Evolutionary conservation across 2,888 invertebrate genomes (phyloP).

Genomic region (Formica aserva): DNA sequence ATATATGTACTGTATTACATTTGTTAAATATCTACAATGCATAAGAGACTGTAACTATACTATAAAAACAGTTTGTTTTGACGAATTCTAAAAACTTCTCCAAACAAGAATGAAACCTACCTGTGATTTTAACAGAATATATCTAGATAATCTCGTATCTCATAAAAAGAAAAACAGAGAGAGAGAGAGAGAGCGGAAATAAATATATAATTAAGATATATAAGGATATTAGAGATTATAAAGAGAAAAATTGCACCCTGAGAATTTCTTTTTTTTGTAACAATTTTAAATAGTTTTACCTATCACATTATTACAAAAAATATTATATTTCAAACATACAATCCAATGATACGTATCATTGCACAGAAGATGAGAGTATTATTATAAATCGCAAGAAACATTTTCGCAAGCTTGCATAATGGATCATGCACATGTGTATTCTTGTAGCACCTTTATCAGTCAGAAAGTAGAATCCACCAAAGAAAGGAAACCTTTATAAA

Average conservation of each 20-base stretch:
- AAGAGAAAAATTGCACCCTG: slow-evolving; percentile 44
- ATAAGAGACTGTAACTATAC: slow-evolving; percentile 46
- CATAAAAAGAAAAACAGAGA: not conserved
- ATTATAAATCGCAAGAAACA: slow-evolving; percentile 47
- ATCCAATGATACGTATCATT: slow-evolving; percentile 46
- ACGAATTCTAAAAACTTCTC: slow-evolving; percentile 35
- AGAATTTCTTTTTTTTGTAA: slow-evolving; percentile 39
- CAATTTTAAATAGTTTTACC: slow-evolving; percentile 46
- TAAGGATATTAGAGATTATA: slow-evolving; percentile 35
- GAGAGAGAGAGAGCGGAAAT: slow-evolving; percentile 14
- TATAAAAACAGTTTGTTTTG: slow-evolving; percentile 55
- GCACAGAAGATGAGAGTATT: slow-evolving; percentile 41
- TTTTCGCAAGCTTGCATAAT: slow-evolving; percentile 34
- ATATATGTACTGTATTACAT: slow-evolving; percentile 41
- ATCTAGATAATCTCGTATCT: slow-evolving; percentile 19
- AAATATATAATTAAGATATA: slow-evolving; percentile 46
- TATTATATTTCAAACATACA: slow-evolving; percentile 48
- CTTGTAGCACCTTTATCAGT: slow-evolving; percentile 53
- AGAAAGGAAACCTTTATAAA: slow-evolving; percentile 37
- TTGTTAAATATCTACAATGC: slow-evolving; percentile 46
- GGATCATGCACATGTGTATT: slow-evolving; percentile 44
- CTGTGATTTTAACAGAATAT: slow-evolving; percentile 38
- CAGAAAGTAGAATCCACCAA: slow-evolving; percentile 34
- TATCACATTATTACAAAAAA: slow-evolving; percentile 41
- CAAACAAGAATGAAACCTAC: slow-evolving; percentile 47